phyloP scores from a whole-genome alignment of 2,888 invertebrate genomes.

The Conistra vaccinii region DNA sequence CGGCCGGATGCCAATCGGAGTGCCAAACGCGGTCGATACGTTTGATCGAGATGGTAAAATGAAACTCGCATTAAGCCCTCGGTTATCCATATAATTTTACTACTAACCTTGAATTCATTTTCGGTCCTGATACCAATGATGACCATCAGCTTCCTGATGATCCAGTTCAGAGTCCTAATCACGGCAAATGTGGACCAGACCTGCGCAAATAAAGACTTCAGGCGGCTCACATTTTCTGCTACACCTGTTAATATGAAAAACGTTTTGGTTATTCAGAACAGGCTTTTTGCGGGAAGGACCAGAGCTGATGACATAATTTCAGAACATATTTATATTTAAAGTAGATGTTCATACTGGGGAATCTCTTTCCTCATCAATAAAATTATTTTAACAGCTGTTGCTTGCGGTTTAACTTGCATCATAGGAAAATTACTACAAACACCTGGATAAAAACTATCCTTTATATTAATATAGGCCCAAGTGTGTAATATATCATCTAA shows the following conservation, averaged over 20 bases:
- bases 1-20: too few relatives aligned
- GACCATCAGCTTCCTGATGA: slow-evolving; percentile 94
- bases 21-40: too few relatives aligned
- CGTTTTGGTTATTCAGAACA: not conserved
- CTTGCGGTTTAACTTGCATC: not conserved
- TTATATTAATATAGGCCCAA: too few relatives aligned
- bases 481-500: too few relatives aligned
- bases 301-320: not conserved
- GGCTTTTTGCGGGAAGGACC: not conserved
- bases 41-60: too few relatives aligned
- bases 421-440: too few relatives aligned
- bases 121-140: slow-evolving; percentile 91
- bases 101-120: slow-evolving; percentile 88
- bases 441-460: too few relatives aligned
- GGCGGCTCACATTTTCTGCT: slow-evolving; percentile 97
- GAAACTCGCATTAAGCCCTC: too few relatives aligned
- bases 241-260: slow-evolving; percentile 90
- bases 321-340: not conserved
- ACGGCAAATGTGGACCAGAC: slow-evolving; percentile 97
- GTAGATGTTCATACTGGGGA: too few relatives aligned
- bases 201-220: slow-evolving; percentile 95
- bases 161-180: slow-evolving; percentile 94
- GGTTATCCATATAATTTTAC: too few relatives aligned
- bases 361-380: not conserved
- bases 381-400: not conserved